These are phyloP conservation scores for Brachionus asplanchnoidis DNA, from an alignment of 1,140 invertebrate species.

Conservation along the genomic window DNA sequence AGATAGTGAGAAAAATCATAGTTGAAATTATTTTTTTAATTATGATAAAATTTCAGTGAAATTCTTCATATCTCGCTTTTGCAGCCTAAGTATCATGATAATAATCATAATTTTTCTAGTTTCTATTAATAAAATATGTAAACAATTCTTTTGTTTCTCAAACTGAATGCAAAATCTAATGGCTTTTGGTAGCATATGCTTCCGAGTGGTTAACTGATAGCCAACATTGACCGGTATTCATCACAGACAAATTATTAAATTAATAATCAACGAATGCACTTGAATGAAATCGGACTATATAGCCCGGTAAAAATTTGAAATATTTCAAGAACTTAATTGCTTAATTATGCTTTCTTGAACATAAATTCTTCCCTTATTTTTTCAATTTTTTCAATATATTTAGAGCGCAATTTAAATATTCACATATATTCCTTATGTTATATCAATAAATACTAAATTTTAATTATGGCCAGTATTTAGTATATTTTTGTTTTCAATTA, in stretches of 20 bases:
- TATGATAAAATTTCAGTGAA: neutral
- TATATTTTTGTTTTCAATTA: no score
- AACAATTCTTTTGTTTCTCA: neutral
- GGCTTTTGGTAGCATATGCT: neutral
- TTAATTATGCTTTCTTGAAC: neutral
- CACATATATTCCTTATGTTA: no score
- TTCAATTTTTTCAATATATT: no score
- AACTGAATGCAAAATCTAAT: neutral
- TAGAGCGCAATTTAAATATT: no score
- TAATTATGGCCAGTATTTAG: no score
- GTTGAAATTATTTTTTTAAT: slow-evolving; percentile 1
- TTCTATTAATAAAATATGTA: neutral
- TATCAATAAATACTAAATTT: no score
- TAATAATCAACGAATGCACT: no score
- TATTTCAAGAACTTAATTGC: neutral
- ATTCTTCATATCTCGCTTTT: neutral
- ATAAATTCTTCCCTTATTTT: neutral
- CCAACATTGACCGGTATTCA: neutral
- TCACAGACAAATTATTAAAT: neutral
- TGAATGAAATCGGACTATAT: no score
- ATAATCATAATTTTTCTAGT: neutral
- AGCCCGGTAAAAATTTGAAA: neutral
- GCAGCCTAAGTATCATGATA: neutral
- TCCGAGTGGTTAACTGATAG: neutral
- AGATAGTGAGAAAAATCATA: neutral